Base-by-base conservation (phyloP, 1,140 invertebrate genomes). In the Helicoverpa zea region DNA sequence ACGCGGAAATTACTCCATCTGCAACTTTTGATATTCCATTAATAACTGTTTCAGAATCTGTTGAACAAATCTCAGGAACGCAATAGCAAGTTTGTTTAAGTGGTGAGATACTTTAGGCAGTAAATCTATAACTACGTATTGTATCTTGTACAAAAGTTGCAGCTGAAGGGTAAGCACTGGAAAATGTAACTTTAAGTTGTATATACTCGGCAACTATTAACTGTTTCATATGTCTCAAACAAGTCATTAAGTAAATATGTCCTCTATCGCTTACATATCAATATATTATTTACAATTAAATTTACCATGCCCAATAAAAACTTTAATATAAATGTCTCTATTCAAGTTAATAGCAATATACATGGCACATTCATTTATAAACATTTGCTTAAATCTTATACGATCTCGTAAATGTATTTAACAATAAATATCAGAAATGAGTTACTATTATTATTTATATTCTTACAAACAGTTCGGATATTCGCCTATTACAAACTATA, bases 401-500 rank as follows among this genome's bases (percentile, higher is more conserved):
- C 51, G 80, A 83, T 84, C 72, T 81, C 64, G 80, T 56, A 64
- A 76, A 77, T 59, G 64, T 81, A 83, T 83, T 84, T 81, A 87
- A 87, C 74, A 84, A 51, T 81, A 80, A 76, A 47, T 86, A 83
- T 83, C 74, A 56, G 76, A 87, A 82, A 81, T 84, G 76, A 78
- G 56, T 68, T 43, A 43, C 35, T 29, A 76, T 61, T 82, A 83
- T 43, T 72, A 83, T 81, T 82, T 61, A 85, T 84, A 77, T 76
- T 81, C 52, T 83, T 84, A 84, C 74, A 89, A 84, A 83, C 72
- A 73, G 76, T 83, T 83, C 85, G 80, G 68, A 89, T 80, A 85
- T 88, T 88, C 58, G 54, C 82, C 86, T 90, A 90, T 72, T 85
- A 75, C 83, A 89, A 88, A 87, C 81, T 94, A 93, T 94, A 83